Evolutionary conservation across 2,888 invertebrate genomes (phyloP), one percentile per base, ranked within the genome.

Genomic region (Xylocampa areola): DNA sequence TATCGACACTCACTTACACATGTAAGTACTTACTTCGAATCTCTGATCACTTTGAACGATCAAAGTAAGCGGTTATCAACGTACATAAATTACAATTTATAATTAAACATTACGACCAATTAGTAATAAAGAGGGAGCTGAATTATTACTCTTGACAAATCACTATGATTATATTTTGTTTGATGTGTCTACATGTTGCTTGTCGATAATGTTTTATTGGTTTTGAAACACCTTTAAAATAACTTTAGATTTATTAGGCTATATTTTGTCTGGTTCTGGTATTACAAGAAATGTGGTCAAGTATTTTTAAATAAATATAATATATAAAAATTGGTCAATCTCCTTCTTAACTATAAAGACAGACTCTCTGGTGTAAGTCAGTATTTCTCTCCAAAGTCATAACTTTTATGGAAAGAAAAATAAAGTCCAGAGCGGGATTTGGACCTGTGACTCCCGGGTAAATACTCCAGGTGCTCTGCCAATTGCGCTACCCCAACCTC

Each of bases 31-130:
- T n/a, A 58, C 59, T 63, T 64, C 48, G 48, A 48, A 39, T 54
- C 78, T 82, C 79, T 79, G 79, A 83, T 75, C 72, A 66, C 43
- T 55, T 54, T 32, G 44, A 63, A 58, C 77, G 81, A 84, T 86
- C 87, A 90, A 89, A 90, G 77, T 76, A 71, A 60, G 65, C 66
- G 60, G 69, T 83, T 91, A 91, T 92, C 92, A 79, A 61, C 62
- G 58, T 25, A 63, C 84, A 89, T 92, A 89, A 90, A 91, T 91
- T 84, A 84, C 69, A 74, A 72, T 62, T 45, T 73, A 79, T 88
- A 90, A 89, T 91, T 89, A 83, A 74, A 78, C 73, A 69, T 80
- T 77, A 83, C 68, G 75, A 81, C 77, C 86, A 85, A 86, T 86
- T 85, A 85, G 81, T 80, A 77, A 73, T 64, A 70, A 70, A 78